Conservation (phyloP, 2,888 invertebrate species). For the Chrysolina oricalcia region DNA sequence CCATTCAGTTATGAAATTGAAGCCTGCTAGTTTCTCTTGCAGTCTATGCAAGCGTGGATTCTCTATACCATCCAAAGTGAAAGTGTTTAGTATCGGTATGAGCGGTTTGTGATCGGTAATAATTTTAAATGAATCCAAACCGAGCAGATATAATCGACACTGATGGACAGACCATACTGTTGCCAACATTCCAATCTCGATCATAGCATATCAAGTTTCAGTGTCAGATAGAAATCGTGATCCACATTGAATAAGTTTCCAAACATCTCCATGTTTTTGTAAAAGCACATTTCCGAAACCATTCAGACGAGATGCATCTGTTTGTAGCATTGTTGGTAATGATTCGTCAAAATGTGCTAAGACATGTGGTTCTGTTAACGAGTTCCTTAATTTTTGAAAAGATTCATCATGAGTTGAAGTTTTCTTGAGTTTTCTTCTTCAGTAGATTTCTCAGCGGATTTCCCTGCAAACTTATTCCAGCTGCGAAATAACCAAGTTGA, state of each 20-base stretch:
- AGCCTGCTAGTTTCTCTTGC: not conserved
- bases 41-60: not conserved
- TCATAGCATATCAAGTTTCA: not conserved
- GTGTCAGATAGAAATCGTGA: not conserved
- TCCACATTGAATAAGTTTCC: slow-evolving; percentile 5
- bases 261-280: no score
- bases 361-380: not conserved
- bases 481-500: not conserved
- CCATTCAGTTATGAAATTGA: not conserved
- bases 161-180: not conserved
- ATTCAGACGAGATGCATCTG: no score
- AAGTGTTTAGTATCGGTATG: not conserved
- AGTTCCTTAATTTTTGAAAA: not conserved
- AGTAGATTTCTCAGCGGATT: not conserved
- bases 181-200: not conserved
- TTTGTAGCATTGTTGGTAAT: no score
- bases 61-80: not conserved
- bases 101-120: not conserved
- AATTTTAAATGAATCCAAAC: not conserved
- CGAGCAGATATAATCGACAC: not conserved
- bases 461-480: not conserved
- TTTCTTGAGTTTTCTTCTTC: not conserved
- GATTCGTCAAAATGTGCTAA: not conserved
- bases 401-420: no score
- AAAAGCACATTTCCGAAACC: no score